Base-by-base conservation (phyloP, 2,113 vertebrate genomes). In the Sander lucioperca region DNA sequence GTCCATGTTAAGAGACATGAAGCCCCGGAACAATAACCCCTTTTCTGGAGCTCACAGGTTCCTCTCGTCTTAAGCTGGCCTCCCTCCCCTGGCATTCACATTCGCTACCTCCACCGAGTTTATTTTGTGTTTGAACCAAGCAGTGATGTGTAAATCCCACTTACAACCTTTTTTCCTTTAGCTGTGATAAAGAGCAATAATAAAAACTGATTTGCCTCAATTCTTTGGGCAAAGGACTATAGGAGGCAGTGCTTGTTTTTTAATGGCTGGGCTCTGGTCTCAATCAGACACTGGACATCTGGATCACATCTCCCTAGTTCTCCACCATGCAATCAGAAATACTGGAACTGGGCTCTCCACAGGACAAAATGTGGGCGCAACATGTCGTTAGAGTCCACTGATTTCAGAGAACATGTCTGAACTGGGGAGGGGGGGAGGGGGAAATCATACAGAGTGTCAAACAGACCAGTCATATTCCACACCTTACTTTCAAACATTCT, bases 231-330 rank as follows among this genome's bases (percentile, higher is more conserved):
- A 21, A 84, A 87, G 51, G 58, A 88, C 88, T 91, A 90, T 95
- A 90, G 89, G 94, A 96, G 88, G 90, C 91, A 91, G 88, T 53
- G 90, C 87, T 93, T 92, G 88, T 92, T 93, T 96, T 96, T 95
- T 96, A 96, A 95, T 93, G 93, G 93, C 88, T 84, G 68, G 94
- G 94, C 94, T 96, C 96, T 97, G 97, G 89, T 96, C 97, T 95
- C 94, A 93, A 96, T 98, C 96, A 96, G 89, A 88, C 75, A 90
- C 86, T 82, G 86, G 92, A 94, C 96, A 96, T 96, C 95, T 96
- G 97, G 93, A 97, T 97, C 93, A 82, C 83, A 96, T 97, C 95
- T 96, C 88, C 84, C 59, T 11, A 16, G n/a, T 64, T 79, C 86
- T 82, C 88, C 91, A 93, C 85, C 79, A 82, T 91, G 91, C 94